These are phyloP conservation scores for Thymelicus acteon DNA, from an alignment of 2,888 invertebrate genomes.

Conservation along the genomic window DNA sequence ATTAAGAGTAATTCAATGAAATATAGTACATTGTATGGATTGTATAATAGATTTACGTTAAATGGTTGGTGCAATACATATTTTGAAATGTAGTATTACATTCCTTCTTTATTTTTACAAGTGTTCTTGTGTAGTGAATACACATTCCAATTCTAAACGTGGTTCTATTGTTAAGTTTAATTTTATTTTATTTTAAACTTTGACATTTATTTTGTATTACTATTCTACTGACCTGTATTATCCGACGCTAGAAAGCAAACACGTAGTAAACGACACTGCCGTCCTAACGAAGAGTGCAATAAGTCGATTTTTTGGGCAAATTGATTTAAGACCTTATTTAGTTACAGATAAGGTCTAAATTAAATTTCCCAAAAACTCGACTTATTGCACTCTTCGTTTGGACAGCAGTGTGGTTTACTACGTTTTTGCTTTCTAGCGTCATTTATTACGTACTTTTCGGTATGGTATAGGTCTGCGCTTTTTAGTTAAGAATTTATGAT, in stretches of 20 bases:
- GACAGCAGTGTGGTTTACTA: no score
- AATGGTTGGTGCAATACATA: slow-evolving; percentile 25
- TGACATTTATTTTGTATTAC: slow-evolving; percentile 39
- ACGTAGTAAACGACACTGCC: no score
- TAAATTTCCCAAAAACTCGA: no score
- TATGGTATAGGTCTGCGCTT: neutral
- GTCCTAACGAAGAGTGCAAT: no score
- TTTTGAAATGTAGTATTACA: slow-evolving; percentile 29
- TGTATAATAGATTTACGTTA: slow-evolving; percentile 20
- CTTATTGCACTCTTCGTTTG: no score
- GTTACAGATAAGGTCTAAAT: no score
- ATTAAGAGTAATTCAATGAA: slow-evolving; percentile 17
- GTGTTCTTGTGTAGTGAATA: slow-evolving; percentile 33
- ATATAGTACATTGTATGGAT: slow-evolving; percentile 22
- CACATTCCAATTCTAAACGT: slow-evolving; percentile 42
- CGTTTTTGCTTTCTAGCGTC: no score
- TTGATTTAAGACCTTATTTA: no score
- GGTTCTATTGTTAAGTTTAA: slow-evolving; percentile 28
- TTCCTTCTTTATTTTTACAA: slow-evolving; percentile 29
- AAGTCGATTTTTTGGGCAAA: no score
- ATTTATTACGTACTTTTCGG: neutral
- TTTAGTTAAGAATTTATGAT: neutral
- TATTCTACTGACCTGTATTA: slow-evolving; percentile 15
- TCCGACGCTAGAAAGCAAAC: no score
- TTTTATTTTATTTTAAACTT: slow-evolving; percentile 27